These are phyloP conservation scores for Macrosoma leucophasiata DNA, from an alignment of 2,888 invertebrate genomes.

Conservation along the genomic window DNA sequence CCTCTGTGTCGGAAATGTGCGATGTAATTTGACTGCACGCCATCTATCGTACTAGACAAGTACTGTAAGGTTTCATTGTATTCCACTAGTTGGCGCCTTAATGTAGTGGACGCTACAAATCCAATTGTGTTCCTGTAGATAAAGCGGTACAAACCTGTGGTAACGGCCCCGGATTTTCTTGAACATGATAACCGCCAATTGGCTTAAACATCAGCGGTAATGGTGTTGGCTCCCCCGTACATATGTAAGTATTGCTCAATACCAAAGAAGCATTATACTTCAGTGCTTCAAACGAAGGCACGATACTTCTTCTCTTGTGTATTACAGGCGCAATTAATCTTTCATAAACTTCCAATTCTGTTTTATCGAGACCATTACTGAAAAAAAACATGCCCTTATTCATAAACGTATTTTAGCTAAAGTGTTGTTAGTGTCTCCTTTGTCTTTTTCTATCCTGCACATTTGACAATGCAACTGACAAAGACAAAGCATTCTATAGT, in stretches of 20 bases:
- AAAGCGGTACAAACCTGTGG: too few species aligned
- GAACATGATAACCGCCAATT: constrained; percentile 32
- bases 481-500: too few species aligned
- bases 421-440: too few species aligned
- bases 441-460: too few species aligned
- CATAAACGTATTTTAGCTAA: too few species aligned
- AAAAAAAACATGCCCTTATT: too few species aligned
- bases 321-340: constrained; percentile 30
- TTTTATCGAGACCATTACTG: too few species aligned
- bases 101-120: background rate
- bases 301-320: constrained; percentile 15
- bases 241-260: constrained; percentile 11
- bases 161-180: constrained; percentile 23
- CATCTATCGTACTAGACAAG: background rate
- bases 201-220: constrained; percentile 23
- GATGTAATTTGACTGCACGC: background rate
- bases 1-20: background rate
- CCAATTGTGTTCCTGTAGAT: too few species aligned
- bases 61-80: background rate
- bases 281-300: constrained; percentile 6
- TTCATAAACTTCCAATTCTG: constrained; percentile 26
- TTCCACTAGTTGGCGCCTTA: background rate
- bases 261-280: constrained; percentile 17
- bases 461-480: too few species aligned
- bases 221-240: constrained; percentile 9